Percentiles rank a stretch among this genome's conserved stretches.
These are phyloP conservation scores for Karalla daura DNA, from an alignment of 2,797 vertebrate species.

Conservation along the genomic window DNA sequence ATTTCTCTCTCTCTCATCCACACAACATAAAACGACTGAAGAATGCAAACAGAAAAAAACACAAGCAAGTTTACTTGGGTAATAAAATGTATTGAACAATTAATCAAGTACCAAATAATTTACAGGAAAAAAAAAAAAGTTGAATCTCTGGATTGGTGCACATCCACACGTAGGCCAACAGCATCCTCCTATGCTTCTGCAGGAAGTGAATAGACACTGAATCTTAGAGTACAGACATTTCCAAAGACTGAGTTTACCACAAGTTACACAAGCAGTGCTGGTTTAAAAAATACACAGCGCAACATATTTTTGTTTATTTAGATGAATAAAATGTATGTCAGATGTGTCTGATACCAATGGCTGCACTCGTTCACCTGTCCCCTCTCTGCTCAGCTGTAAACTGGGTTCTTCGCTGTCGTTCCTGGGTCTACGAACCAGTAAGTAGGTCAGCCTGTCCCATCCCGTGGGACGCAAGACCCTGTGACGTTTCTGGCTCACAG, in stretches of 20 bases:
- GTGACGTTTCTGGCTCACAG: conserved; percentile 6
- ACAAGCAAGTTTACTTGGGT: conserved; percentile 31
- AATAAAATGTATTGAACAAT: conserved; percentile 36
- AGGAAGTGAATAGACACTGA: conserved; percentile 8
- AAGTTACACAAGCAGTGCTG: background rate
- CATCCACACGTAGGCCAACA: conserved; percentile 1
- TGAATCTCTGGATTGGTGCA: conserved; percentile 4
- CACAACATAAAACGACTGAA: background rate
- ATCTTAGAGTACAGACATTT: background rate
- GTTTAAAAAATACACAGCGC: too few relatives aligned
- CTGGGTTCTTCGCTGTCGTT: background rate
- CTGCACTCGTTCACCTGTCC: conserved; percentile 31
- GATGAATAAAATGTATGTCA: too few relatives aligned
- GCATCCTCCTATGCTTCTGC: conserved; percentile 31
- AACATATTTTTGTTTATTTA: too few relatives aligned
- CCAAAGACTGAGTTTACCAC: background rate
- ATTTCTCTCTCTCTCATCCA: too few relatives aligned
- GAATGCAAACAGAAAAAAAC: conserved; percentile 27
- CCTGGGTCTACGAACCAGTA: background rate
- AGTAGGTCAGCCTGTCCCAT: conserved; percentile 4
- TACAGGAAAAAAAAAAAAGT: conserved; percentile 1
- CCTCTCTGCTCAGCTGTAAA: background rate
- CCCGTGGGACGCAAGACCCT: conserved; percentile 20
- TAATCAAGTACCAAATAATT: background rate
- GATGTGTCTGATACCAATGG: background rate